These are phyloP conservation scores for Aurelia aurita complex sp. Pacific DNA, from an alignment of 30 jellyfish, hydroid and myxozoan species.

Conservation along the genomic window DNA sequence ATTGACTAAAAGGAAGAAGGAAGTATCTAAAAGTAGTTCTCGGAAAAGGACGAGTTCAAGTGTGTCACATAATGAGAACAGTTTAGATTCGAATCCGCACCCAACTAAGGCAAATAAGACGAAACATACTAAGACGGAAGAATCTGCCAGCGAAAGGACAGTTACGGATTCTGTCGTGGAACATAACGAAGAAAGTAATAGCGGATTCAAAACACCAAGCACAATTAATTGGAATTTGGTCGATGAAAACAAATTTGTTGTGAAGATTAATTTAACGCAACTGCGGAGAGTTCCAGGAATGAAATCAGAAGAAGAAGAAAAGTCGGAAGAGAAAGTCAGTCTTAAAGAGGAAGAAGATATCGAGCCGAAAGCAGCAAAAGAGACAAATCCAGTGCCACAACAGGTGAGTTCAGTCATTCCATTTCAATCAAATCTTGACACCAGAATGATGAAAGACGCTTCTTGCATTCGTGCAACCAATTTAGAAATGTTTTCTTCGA, in stretches of 20 bases:
- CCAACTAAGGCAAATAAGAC: constrained; percentile 1
- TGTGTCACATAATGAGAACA: constrained; percentile 17
- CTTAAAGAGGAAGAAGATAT: constrained; percentile 10
- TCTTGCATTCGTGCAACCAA: too few species aligned
- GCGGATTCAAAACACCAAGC: constrained; percentile 25
- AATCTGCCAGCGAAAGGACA: not conserved
- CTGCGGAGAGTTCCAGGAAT: constrained; percentile 32
- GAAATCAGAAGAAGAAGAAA: constrained; percentile 4
- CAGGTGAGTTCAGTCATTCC: constrained; percentile 17
- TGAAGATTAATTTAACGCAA: constrained; percentile 23
- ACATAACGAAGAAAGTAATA: constrained; percentile 14
- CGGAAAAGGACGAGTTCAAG: constrained; percentile 29
- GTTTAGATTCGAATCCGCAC: constrained; percentile 5
- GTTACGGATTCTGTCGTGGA: not conserved
- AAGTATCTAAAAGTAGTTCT: not conserved
- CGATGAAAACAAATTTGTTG: constrained; percentile 1
- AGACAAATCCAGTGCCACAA: constrained; percentile 4
- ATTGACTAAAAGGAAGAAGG: constrained; percentile 3
- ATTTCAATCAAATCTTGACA: not conserved
- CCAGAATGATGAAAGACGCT: too few species aligned
- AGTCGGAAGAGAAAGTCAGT: not conserved
- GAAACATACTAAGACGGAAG: not conserved
- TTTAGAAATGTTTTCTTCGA: too few species aligned
- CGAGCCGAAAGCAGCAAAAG: not conserved
- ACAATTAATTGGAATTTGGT: not conserved